Evolutionary conservation across 1,140 invertebrate genomes (phyloP).

Genomic region (Pogonus chalceus): DNA sequence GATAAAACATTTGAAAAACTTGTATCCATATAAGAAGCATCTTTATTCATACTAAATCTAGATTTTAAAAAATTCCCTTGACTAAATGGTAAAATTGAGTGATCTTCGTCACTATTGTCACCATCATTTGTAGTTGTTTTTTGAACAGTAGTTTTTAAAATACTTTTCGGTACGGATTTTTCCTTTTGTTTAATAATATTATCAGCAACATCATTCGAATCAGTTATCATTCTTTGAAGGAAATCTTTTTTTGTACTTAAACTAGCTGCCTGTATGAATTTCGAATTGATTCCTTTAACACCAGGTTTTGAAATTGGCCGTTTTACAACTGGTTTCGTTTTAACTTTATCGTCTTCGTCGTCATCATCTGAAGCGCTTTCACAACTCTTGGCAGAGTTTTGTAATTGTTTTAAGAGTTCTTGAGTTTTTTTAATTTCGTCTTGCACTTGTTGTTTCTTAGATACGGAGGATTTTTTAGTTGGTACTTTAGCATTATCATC

Average conservation of each 20-base stretch:
- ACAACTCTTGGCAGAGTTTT: no score
- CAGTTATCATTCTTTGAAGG: not conserved
- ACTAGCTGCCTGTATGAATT: not conserved
- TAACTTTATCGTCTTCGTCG: no score
- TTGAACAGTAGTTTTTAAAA: not conserved
- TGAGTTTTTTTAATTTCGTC: no score
- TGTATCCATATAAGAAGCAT: not conserved
- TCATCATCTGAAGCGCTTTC: no score
- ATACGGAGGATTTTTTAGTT: no score
- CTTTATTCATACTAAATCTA: not conserved
- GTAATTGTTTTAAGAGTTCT: no score
- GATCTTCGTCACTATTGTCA: not conserved
- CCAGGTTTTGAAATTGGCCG: no score
- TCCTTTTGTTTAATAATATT: not conserved
- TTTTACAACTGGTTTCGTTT: no score
- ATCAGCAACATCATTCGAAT: not conserved
- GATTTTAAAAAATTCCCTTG: not conserved
- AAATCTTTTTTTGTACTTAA: not conserved
- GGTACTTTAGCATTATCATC: no score
- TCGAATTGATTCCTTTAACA: not conserved
- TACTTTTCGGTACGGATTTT: not conserved
- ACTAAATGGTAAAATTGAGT: not conserved
- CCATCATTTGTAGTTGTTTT: not conserved
- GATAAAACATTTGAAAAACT: not conserved
- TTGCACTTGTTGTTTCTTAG: no score